Evolutionary conservation across 2,888 invertebrate genomes (phyloP), one percentile per base, ranked within the genome.

Genomic region (Adineta ricciae): DNA sequence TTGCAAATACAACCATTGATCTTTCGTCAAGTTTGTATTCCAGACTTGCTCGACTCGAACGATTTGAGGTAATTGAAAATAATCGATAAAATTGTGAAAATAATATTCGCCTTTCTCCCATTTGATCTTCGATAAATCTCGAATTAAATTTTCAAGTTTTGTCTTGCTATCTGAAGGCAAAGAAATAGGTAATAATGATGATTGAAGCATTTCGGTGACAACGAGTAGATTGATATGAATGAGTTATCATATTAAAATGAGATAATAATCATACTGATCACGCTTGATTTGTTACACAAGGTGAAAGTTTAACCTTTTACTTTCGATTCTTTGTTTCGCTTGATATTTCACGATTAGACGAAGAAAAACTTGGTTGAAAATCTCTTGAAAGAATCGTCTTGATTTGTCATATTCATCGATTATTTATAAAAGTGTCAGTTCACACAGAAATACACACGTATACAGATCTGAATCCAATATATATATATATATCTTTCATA

Each of bases 51-150:
- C 50, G 9, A 84, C 38, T 64, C 73, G 83, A 36, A 84, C 46
- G 36, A 86, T 73, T 82, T 86, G 84, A 4, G 86, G 86, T 83
- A 86, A 56, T 83, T 86, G 84, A 38, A 64, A 83, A 52, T 82
- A 83, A 36, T 84, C 84, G 21, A 86, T 50, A 19, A 86, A 83
- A 73, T 73, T 73, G 38, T 38, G 36, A 73, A 73, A 73, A 38
- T 38, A 73, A 73, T 73, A 73, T 41, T 78, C 78, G n/a, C 41
- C 41, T 41, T 41, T 78, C 41, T 41, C 78, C 78, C 78, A 78
- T 41, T 78, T 14, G 5, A 78, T 38, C 41, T 78, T 41, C 4
- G 38, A 3, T 41, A 78, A 41, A 3, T 78, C 41, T 38, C 24
- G 11, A 2, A 41, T 78, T 78, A 78, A 78, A 38, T 24, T 41